Conservation (phyloP, 92 coral and sea anemone species). For the Bergia puertoricense region DNA sequence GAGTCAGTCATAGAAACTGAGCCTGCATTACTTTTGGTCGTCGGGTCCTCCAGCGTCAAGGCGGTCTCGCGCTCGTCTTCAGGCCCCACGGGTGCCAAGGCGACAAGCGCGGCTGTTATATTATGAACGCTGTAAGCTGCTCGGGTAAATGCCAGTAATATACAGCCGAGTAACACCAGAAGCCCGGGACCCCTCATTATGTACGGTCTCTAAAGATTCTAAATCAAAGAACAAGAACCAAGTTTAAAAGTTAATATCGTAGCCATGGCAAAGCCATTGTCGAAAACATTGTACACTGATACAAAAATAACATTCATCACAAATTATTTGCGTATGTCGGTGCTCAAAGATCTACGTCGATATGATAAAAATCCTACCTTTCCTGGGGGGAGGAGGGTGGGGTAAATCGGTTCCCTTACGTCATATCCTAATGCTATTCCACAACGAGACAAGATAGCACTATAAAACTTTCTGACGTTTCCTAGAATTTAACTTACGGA, state of each 20-base stretch:
- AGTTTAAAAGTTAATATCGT: background rate
- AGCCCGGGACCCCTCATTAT: constrained; percentile 28
- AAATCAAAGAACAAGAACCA: background rate
- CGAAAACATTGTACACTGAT: too few relatives aligned
- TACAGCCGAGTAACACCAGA: constrained; percentile 40
- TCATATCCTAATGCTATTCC: too few relatives aligned
- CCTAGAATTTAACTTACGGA: too few relatives aligned
- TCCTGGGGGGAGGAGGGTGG: too few relatives aligned
- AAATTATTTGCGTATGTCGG: too few relatives aligned
- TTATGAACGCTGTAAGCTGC: constrained; percentile 74
- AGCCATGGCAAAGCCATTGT: too few relatives aligned
- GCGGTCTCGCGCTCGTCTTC: constrained; percentile 80
- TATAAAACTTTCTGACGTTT: too few relatives aligned
- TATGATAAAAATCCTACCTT: too few relatives aligned
- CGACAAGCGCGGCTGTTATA: constrained; percentile 96
- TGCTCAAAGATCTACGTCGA: too few relatives aligned
- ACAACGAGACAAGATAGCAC: too few relatives aligned
- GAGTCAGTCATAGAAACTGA: constrained; percentile 46
- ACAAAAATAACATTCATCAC: too few relatives aligned
- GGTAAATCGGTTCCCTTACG: too few relatives aligned
- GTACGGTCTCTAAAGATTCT: background rate
- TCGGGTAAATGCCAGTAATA: constrained; percentile 42
- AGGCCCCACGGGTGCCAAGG: constrained; percentile 83
- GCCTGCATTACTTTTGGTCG: constrained; percentile 45
- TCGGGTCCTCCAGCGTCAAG: constrained; percentile 49